Evolutionary conservation across 2,113 vertebrate species (phyloP), one percentile per base, ranked within the genome.

Genomic region (Lycaon pictus): DNA sequence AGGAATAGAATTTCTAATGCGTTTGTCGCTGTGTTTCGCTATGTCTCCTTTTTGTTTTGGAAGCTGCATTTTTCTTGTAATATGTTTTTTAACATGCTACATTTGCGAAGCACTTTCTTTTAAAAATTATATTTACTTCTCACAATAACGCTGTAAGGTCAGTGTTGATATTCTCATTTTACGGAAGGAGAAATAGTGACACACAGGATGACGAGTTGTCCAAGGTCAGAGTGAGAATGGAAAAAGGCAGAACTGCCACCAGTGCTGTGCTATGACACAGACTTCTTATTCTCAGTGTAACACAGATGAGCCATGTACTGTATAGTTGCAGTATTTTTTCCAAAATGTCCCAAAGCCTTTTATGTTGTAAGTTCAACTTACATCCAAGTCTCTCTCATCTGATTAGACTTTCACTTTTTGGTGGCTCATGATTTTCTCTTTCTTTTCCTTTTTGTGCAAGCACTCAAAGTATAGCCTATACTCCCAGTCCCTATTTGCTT

Each of bases 71-170:
- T 94, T 67, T 58, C 9, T 90, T 72, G 1, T 35, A 32, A 60
- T 51, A 8, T 43, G 48, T 60, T 43, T 83, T 88, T 9, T 48
- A 55, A 74, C 51, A 53, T 55, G 22, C 15, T 80, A 74, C 25
- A 48, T 37, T 95, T 72, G 80, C 11, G 92, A 80, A 92, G 12
- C 5, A 60, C 13, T 74, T 82, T 67, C 19, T 17, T 71, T 12
- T 60, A 81, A 92, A 83, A 74, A 60, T 63, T 88, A 48, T 55
- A 20, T 90, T 90, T 86, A 71, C 43, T 89, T 97, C 51, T 76
- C 69, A 60, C 12, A 63, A 35, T 72, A 90, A 71, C 1, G 0
- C 12, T 60, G 10, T 32, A 69, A 63, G 20, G 2, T 72, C n/a
- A 69, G 6, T 63, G 62, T 37, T 90, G 94, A 79, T 35, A 62